Conservation (phyloP, 2,888 invertebrate genomes). For the Cataglyphis livida region DNA sequence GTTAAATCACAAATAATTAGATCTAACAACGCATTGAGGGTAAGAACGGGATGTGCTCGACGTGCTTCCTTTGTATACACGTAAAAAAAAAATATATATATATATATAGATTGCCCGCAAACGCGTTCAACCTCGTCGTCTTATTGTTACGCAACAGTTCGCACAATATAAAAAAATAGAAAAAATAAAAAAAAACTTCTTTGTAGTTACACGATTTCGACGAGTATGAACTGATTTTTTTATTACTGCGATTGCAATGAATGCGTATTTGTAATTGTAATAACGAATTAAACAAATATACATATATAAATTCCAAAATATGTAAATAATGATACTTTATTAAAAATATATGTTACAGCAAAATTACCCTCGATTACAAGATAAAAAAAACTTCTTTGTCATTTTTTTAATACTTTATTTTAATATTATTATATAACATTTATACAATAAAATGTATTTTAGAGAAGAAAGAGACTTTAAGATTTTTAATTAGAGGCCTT, state of each 20-base stretch:
- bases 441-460: neutral
- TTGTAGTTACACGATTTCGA: conserved; percentile 54
- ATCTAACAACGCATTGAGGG: neutral
- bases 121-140: conserved; percentile 66
- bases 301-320: neutral
- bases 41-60: conserved; percentile 32
- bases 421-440: neutral
- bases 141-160: conserved; percentile 41
- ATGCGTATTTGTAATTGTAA: conserved; percentile 44
- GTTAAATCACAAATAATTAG: neutral
- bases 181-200: conserved; percentile 17
- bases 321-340: neutral
- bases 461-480: neutral
- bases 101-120: conserved; percentile 46
- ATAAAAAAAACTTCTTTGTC: neutral
- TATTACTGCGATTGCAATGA: conserved; percentile 61
- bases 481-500: neutral
- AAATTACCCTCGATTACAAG: neutral
- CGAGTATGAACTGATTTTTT: conserved; percentile 53
- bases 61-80: conserved; percentile 46
- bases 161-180: neutral
- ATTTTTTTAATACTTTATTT: neutral
- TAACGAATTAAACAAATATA: neutral
- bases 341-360: too few relatives aligned
- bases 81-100: conserved; percentile 19